Evolutionary conservation across 2,888 invertebrate species (phyloP).

Genomic region (Abrostola triplasia): DNA sequence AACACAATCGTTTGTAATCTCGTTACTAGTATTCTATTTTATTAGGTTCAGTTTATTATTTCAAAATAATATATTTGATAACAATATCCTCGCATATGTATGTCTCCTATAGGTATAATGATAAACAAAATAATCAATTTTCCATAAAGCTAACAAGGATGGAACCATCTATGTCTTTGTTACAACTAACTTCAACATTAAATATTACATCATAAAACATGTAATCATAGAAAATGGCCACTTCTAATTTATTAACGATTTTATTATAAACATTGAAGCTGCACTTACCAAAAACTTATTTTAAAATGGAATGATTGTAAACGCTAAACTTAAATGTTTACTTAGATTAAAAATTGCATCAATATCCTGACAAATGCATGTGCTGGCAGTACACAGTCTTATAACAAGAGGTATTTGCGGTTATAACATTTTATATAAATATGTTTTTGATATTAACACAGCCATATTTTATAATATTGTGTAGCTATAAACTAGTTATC

Average conservation of each 20-base stretch:
- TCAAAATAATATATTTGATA: slow-evolving; percentile 48
- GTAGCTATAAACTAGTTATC: slow-evolving; percentile 64
- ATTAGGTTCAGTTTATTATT: slow-evolving; percentile 36
- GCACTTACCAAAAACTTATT: slow-evolving; percentile 50
- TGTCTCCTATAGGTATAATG: slow-evolving; percentile 44
- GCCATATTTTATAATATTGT: slow-evolving; percentile 77
- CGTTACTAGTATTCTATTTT: slow-evolving; percentile 40
- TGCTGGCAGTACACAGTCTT: slow-evolving; percentile 78
- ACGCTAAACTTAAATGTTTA: slow-evolving; percentile 49
- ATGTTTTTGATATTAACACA: slow-evolving; percentile 87
- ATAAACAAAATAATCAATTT: slow-evolving; percentile 52
- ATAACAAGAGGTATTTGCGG: slow-evolving; percentile 85
- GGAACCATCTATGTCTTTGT: slow-evolving; percentile 36
- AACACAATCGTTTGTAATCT: slow-evolving; percentile 34
- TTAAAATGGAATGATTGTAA: slow-evolving; percentile 57
- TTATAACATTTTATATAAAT: slow-evolving; percentile 78
- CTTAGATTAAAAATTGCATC: slow-evolving; percentile 46
- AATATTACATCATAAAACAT: slow-evolving; percentile 45
- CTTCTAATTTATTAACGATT: slow-evolving; percentile 47
- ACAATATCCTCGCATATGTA: slow-evolving; percentile 50
- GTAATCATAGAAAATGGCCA: slow-evolving; percentile 59
- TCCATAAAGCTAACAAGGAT: slow-evolving; percentile 49
- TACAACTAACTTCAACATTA: slow-evolving; percentile 38
- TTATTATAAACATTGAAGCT: slow-evolving; percentile 54
- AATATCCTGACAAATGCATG: slow-evolving; percentile 67